phyloP scores from a whole-genome alignment of 2,113 vertebrate species.

The Fulica atra region DNA sequence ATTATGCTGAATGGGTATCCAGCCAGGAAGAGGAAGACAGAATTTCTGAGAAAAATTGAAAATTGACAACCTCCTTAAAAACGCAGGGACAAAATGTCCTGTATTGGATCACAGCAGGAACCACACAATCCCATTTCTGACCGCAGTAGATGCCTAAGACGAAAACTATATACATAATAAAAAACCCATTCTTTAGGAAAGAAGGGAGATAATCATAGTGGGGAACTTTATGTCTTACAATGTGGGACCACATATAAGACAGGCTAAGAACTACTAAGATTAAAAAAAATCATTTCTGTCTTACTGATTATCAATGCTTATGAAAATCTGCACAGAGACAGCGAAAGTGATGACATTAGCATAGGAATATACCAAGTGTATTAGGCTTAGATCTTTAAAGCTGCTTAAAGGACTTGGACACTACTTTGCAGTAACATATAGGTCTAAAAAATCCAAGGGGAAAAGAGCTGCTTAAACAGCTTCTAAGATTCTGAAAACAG shows the following conservation, averaged over 20 bases:
- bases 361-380: background rate
- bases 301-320: background rate
- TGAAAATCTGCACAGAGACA: background rate
- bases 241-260: background rate
- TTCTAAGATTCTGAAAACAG: background rate
- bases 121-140: background rate
- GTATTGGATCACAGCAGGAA: background rate
- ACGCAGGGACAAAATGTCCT: rapidly evolving
- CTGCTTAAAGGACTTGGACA: slow-evolving; percentile 21
- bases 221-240: background rate
- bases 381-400: slow-evolving; percentile 8
- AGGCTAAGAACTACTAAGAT: background rate
- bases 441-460: background rate
- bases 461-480: background rate
- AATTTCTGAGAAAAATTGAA: background rate
- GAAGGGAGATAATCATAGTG: background rate
- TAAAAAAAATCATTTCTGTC: background rate
- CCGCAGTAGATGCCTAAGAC: background rate
- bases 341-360: background rate
- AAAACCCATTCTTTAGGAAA: background rate
- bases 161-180: background rate
- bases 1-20: background rate
- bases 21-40: background rate
- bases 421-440: background rate
- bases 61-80: background rate